phyloP scores from a whole-genome alignment of 2,888 invertebrate species.

The Andricus quercusramuli region DNA sequence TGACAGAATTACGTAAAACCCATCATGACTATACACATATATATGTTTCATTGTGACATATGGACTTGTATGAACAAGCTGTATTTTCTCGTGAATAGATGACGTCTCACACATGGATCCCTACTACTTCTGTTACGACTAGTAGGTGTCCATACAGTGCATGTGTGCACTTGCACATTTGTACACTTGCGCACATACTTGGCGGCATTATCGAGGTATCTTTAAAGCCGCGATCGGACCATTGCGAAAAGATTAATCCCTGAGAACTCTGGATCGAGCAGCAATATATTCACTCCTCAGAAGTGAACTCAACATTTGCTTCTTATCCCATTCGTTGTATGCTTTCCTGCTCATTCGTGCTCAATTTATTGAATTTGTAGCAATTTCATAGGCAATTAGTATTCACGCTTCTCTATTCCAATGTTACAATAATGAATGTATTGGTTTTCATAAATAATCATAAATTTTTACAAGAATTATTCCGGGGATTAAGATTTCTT shows the following conservation, averaged over 20 bases:
- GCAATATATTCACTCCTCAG: slow-evolving; percentile 25
- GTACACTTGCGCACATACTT: slow-evolving; percentile 15
- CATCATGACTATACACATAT: not conserved
- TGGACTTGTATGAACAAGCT: slow-evolving; percentile 46
- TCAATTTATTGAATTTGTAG: slow-evolving; percentile 12
- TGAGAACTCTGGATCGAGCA: slow-evolving; percentile 29
- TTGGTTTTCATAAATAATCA: not conserved
- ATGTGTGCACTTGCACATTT: not conserved
- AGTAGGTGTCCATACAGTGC: too few species aligned
- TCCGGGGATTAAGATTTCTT: slow-evolving; percentile 4
- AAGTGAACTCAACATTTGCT: slow-evolving; percentile 1
- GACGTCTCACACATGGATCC: slow-evolving; percentile 44
- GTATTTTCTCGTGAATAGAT: slow-evolving; percentile 46
- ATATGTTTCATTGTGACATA: not conserved
- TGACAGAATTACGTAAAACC: slow-evolving; percentile 59
- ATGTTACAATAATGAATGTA: not conserved
- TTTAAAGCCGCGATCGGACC: slow-evolving; percentile 33
- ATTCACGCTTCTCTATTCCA: not conserved
- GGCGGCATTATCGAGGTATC: slow-evolving; percentile 37
- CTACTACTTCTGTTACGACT: not conserved
- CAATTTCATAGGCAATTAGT: not conserved
- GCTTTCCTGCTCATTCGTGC: not conserved
- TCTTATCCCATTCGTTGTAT: not conserved
- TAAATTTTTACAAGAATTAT: not conserved
- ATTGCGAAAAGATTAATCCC: slow-evolving; percentile 38